Evolutionary conservation across 2,888 invertebrate species (phyloP), one percentile per base, ranked within the genome.

Genomic region (Phalangium opilio): DNA sequence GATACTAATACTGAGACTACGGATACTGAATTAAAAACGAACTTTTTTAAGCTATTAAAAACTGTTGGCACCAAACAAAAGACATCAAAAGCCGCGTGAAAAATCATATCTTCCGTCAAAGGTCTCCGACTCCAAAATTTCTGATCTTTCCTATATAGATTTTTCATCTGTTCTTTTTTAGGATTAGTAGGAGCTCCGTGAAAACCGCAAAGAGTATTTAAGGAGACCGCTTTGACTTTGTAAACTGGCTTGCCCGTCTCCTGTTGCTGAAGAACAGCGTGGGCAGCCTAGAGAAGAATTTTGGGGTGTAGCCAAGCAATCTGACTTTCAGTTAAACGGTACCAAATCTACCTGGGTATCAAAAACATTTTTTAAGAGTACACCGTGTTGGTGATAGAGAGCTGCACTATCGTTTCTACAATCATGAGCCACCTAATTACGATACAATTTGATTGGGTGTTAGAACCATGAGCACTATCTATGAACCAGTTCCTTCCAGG

Each of bases 361-460:
- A 65, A 91, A 90, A 44, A 91, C 84, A 67, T 81, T 83, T 54
- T 75, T 75, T 59, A 90, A 68, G 45, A 79, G 75, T 55, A 90
- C 83, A 56, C 81, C 81, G 71, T 81, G 89, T 63, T 90, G 89
- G 64, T 77, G 76, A 69, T 77, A 80, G 57, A 91, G 74, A 70
- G 85, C 87, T 41, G 81, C 81, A 50, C 87, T 84, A 69, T 87
- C 87, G 66, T 86, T 89, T 53, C 87, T 76, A 63, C 89, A 90
- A 64, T 91, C 90, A 65, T 91, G 90, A 61, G 87, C 81, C 47
- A 90, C 75, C 76, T 78, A 56, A 46, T n/a, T n/a, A n/a, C n/a
- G n/a, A n/a, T n/a, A n/a, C n/a, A n/a, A n/a, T n/a, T n/a, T n/a
- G n/a, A n/a, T n/a, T n/a, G n/a, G n/a, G n/a, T n/a, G n/a, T n/a